These are phyloP conservation scores for Xylocampa areola DNA, from an alignment of 2,888 invertebrate genomes.

Conservation along the genomic window DNA sequence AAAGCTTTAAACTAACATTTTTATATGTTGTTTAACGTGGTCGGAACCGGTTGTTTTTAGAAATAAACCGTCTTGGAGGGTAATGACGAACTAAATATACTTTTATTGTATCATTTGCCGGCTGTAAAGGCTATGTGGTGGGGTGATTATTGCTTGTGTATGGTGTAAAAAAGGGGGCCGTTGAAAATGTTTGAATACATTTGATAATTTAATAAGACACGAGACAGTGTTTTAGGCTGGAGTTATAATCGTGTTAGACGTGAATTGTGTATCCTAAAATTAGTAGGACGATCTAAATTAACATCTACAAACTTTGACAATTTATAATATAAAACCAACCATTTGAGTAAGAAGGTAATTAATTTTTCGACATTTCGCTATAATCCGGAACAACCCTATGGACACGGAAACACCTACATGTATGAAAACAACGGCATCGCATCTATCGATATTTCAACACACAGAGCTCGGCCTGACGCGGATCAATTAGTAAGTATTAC, in stretches of 20 bases:
- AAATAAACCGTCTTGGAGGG: constrained; percentile 52
- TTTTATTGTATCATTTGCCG: constrained; percentile 50
- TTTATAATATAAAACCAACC: too few relatives aligned
- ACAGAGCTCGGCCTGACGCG: constrained; percentile 10
- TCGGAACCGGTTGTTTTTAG: constrained; percentile 60
- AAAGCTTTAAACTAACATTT: constrained; percentile 56
- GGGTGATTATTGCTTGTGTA: constrained; percentile 29
- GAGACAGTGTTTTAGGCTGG: constrained; percentile 22
- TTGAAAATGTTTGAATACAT: constrained; percentile 12
- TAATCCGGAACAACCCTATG: constrained; percentile 2
- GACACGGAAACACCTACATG: not conserved
- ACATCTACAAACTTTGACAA: too few relatives aligned
- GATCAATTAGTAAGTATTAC: constrained; percentile 50
- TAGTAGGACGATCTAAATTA: too few relatives aligned
- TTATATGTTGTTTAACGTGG: constrained; percentile 64
- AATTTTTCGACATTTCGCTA: too few relatives aligned
- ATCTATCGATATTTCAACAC: constrained; percentile 14
- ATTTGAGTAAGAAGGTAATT: too few relatives aligned
- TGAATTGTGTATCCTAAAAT: not conserved
- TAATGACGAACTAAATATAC: constrained; percentile 49
- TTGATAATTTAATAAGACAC: constrained; percentile 32
- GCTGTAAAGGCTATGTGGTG: constrained; percentile 33
- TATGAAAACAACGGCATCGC: not conserved
- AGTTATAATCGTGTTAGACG: constrained; percentile 8
- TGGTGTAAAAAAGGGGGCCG: constrained; percentile 17